Percentiles rank a stretch among this genome's conserved stretches.
These are phyloP conservation scores for Erannis defoliaria DNA, from an alignment of 2,888 invertebrate species.

Conservation along the genomic window DNA sequence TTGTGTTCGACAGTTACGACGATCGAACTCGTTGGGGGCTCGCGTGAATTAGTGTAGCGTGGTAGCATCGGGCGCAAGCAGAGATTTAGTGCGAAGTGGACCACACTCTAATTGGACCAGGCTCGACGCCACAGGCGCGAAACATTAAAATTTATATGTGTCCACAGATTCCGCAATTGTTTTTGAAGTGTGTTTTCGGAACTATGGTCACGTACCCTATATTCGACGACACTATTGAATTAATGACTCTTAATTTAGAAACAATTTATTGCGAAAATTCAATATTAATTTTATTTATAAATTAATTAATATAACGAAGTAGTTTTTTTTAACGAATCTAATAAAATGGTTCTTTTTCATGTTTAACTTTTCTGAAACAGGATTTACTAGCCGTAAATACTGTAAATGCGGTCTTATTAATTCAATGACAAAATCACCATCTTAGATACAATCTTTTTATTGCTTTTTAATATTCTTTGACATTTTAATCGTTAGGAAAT, in stretches of 20 bases:
- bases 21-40: constrained; percentile 65
- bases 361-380: no score
- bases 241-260: neutral
- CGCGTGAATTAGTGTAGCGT: constrained; percentile 85
- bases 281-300: no score
- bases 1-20: constrained; percentile 71
- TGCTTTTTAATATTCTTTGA: no score
- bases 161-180: constrained; percentile 83
- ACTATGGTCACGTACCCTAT: constrained; percentile 61
- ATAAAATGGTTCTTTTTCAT: no score
- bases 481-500: neutral
- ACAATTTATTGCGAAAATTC: neutral
- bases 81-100: constrained; percentile 82
- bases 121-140: constrained; percentile 80
- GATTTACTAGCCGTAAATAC: no score
- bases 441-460: no score
- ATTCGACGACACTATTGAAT: constrained; percentile 54
- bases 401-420: no score
- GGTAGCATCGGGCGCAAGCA: constrained; percentile 68
- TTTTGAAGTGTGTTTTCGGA: constrained; percentile 72
- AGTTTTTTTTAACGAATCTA: no score
- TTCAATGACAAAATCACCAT: no score
- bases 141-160: constrained; percentile 80
- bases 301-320: no score
- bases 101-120: constrained; percentile 81